Evolutionary conservation across 2,113 vertebrate genomes (phyloP).

Genomic region (Alligator mississippiensis): DNA sequence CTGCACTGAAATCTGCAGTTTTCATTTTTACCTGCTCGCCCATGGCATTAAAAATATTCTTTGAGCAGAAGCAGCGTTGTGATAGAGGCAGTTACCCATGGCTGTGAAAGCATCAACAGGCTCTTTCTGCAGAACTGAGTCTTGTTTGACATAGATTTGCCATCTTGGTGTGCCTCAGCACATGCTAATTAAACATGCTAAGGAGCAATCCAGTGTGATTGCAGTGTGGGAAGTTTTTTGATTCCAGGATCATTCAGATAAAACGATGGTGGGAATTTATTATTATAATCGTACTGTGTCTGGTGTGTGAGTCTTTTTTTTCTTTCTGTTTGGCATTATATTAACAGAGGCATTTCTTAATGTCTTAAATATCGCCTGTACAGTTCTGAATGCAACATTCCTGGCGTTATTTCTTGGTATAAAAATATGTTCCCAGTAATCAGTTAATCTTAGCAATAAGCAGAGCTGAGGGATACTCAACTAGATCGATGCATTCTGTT

Average conservation of each 20-base stretch:
- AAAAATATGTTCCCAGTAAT: not conserved
- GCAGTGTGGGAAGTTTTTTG: not conserved
- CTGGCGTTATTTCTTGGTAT: not conserved
- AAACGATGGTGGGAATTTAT: not conserved
- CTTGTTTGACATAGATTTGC: fast-evolving
- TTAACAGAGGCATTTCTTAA: not conserved
- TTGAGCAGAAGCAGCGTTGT: not conserved
- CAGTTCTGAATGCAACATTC: not conserved
- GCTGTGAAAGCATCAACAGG: not conserved
- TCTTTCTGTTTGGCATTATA: fast-evolving
- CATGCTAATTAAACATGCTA: not conserved
- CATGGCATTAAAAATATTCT: fast-evolving
- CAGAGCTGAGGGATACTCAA: not conserved
- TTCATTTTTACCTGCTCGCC: not conserved
- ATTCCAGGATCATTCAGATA: not conserved
- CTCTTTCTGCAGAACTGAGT: not conserved
- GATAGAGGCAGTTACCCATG: fast-evolving
- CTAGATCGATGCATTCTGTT: not conserved
- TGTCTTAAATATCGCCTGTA: not conserved
- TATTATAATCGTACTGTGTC: not conserved
- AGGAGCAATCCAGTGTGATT: not conserved
- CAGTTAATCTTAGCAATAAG: not conserved
- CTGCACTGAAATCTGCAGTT: not conserved
- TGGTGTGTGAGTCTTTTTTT: fast-evolving
- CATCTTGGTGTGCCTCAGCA: not conserved